Conservation (phyloP, 1,140 invertebrate genomes). For the Rhyzopertha dominica region DNA sequence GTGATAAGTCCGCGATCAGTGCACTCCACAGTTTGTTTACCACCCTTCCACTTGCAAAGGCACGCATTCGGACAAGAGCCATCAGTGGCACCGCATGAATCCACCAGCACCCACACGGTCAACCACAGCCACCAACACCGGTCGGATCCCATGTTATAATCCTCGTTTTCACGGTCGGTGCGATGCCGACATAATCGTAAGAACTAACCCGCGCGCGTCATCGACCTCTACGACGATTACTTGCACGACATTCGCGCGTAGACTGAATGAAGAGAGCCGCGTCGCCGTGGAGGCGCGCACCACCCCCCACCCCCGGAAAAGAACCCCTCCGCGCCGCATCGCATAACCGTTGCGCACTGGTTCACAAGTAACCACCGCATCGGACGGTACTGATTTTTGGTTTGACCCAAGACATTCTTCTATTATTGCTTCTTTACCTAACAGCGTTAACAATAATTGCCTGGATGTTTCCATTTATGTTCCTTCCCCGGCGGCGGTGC, state of each 20-base stretch:
- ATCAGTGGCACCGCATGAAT: slow-evolving; percentile 29
- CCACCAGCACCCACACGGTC: slow-evolving; percentile 4
- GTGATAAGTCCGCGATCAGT: slow-evolving; percentile 71
- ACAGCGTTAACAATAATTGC: too few relatives aligned
- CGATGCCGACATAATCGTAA: slow-evolving; percentile 1
- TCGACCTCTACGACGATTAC: slow-evolving; percentile 19
- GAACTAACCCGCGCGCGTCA: slow-evolving; percentile 13
- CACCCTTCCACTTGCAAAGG: slow-evolving; percentile 87
- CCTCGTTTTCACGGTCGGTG: slow-evolving; percentile 13
- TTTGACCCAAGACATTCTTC: slow-evolving; percentile 24
- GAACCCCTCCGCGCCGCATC: slow-evolving; percentile 17
- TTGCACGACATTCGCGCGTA: slow-evolving; percentile 22
- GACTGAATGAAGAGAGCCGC: slow-evolving; percentile 24
- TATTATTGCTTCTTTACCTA: slow-evolving; percentile 22
- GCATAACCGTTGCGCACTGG: slow-evolving; percentile 40
- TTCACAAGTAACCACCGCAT: slow-evolving; percentile 43
- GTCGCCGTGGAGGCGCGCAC: slow-evolving; percentile 15
- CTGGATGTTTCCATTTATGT: too few relatives aligned
- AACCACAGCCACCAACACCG: slow-evolving; percentile 3
- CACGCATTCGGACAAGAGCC: slow-evolving; percentile 71
- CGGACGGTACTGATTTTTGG: slow-evolving; percentile 44
- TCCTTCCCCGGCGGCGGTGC: too few relatives aligned
- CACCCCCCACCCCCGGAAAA: slow-evolving; percentile 26
- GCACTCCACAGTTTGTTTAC: slow-evolving; percentile 87
- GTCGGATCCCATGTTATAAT: neutral